These are phyloP conservation scores for Ellobium chinense DNA, from an alignment of 2,888 invertebrate genomes.

Conservation along the genomic window DNA sequence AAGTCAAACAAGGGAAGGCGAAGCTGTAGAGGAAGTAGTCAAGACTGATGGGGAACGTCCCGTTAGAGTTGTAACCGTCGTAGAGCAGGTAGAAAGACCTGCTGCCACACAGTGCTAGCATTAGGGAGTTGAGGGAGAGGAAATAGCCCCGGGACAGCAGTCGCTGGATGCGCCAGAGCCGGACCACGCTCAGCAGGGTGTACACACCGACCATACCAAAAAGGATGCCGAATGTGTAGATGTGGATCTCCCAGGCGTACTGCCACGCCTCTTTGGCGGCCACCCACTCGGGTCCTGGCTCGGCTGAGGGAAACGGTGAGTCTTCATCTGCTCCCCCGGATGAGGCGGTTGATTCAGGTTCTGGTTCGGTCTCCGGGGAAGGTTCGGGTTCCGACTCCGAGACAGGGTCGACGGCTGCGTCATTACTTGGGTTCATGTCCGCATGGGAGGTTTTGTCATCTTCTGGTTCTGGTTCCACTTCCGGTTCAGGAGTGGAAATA, in stretches of 20 bases:
- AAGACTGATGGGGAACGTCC: slow-evolving; percentile 86
- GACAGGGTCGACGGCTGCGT: neutral
- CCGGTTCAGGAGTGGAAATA: too few relatives aligned
- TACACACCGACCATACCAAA: slow-evolving; percentile 91
- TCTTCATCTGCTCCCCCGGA: too few relatives aligned
- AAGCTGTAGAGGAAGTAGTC: slow-evolving; percentile 91
- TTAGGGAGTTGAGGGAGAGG: slow-evolving; percentile 88
- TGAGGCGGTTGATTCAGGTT: neutral
- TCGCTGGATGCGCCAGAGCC: slow-evolving; percentile 91
- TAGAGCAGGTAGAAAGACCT: slow-evolving; percentile 91
- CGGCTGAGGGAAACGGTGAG: slow-evolving; percentile 56
- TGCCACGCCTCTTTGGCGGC: slow-evolving; percentile 78
- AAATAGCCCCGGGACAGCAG: slow-evolving; percentile 93
- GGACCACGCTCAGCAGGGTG: slow-evolving; percentile 91
- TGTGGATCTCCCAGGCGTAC: slow-evolving; percentile 94
- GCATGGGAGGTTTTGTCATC: too few relatives aligned
- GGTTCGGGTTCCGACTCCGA: neutral
- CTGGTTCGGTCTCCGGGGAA: neutral
- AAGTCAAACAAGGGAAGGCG: slow-evolving; percentile 91
- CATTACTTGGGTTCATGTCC: too few relatives aligned
- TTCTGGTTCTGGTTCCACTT: too few relatives aligned
- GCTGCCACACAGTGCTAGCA: slow-evolving; percentile 89
- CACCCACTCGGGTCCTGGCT: slow-evolving; percentile 75
- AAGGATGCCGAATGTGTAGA: slow-evolving; percentile 91
- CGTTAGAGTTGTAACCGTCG: slow-evolving; percentile 94